These are phyloP conservation scores for Botrylloides violaceus DNA, from an alignment of 23 tunicate genomes.

Conservation along the genomic window DNA sequence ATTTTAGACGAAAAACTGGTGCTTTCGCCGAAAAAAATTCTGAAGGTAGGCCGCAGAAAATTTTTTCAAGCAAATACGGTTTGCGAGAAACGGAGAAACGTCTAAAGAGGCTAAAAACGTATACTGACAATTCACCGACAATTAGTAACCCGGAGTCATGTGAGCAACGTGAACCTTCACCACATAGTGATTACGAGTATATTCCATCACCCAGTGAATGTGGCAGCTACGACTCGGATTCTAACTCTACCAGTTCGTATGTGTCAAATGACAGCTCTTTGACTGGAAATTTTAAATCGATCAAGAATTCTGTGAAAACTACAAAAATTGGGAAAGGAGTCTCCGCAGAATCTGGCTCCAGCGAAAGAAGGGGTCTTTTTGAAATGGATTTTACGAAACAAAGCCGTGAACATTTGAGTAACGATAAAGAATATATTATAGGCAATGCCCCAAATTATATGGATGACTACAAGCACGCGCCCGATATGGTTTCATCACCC, in stretches of 20 bases:
- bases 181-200: constrained; percentile 20
- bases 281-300: neutral
- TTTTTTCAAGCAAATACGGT: constrained; percentile 52
- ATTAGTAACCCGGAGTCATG: neutral
- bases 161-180: constrained; percentile 17
- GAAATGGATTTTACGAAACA: constrained; percentile 2
- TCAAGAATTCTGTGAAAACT: neutral
- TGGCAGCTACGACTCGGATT: constrained; percentile 23
- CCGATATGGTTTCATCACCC: constrained; percentile 8
- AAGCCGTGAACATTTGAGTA: neutral
- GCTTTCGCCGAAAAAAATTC: constrained; percentile 42
- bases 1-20: constrained; percentile 73
- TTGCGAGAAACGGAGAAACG: constrained; percentile 75
- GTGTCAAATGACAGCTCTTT: neutral
- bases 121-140: neutral
- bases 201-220: constrained; percentile 21
- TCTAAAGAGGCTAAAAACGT: constrained; percentile 32
- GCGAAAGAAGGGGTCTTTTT: neutral
- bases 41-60: constrained; percentile 21
- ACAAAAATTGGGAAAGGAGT: neutral
- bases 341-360: neutral
- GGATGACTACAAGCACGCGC: neutral
- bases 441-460: constrained; percentile 6
- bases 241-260: constrained; percentile 3
- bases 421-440: neutral